Base-by-base conservation (phyloP, 1,140 invertebrate species). In the Schlechtendalia chinensis region DNA sequence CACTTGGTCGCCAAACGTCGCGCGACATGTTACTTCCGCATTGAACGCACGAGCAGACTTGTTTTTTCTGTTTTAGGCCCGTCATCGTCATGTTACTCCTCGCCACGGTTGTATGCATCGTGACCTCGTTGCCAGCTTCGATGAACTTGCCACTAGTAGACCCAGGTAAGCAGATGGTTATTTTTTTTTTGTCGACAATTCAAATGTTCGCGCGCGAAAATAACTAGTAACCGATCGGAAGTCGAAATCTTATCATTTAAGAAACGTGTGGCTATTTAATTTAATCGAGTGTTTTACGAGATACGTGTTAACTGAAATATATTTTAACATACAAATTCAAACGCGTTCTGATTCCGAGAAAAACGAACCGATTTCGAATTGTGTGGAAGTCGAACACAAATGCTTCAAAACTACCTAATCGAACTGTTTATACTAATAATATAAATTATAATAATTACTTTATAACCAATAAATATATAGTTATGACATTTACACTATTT, bases 121-220 rank as follows among this genome's bases (percentile, higher is more conserved):
- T 71, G 22, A 29, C 50, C 53, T 71, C 81, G 4, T 65, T 82
- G 58, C 65, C 82, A 17, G 79, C 67, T 14, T 47, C 79, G 10
- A 81, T 63, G 63, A 59, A 69, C 47, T 45, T 77, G 45, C 82
- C 82, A 24, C 47, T 82, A 16, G 79, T 82, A n/a, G 79, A 82
- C 45, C 82, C 82, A 47, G 82, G 82, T 82, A 81, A 50, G 81
- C 29, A 6, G 12, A 65, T 32, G n/a, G n/a, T 4, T 39, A 8
- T 39, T 39, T 39, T 8, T 39, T 32, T 63, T 19, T 32, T 19
- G 32, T n/a, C 0, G 8, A 27, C 17, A 39, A 39, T 61, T 61
- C 17, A 0, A 61, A 61, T 29, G 24, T 61, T 61, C 27, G 24
- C 1, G 8, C 1, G 16, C 1, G 5, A 61, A 29, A 19, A 39